Evolutionary conservation across 2,797 vertebrate genomes (phyloP), one percentile per base, ranked within the genome.

Genomic region (Chloroceryle amazona): DNA sequence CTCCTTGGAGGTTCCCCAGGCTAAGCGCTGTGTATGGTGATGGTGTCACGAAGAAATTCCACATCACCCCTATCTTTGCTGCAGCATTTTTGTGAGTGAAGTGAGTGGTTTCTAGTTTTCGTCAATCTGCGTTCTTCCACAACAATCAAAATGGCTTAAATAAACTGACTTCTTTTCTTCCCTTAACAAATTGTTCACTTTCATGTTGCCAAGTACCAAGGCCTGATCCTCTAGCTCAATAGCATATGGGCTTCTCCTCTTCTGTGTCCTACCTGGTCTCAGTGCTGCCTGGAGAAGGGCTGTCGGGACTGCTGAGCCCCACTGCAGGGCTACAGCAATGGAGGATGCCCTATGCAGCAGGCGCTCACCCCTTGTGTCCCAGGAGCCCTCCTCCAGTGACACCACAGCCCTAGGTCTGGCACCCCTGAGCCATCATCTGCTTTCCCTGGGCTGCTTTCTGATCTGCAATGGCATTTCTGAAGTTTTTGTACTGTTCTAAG

Each of bases 351-450:
- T 1, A 0, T 33, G 26, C 26, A 28, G 63, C 7, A 19, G 5
- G 20, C 31, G 15, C 26, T 35, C 0, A 0, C 9, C 13, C 39
- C 3, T 21, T 0, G 0, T 22, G 37, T 3, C 55, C 21, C 41
- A 35, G 12, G 29, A 82, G 31, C 33, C 44, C 41, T 73, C 17
- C 28, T 55, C 44, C 26, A 51, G 82, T 6, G 8, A 5, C 47
- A 44, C 41, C 4, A 3, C 10, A 35, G 42, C 37, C 54, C 29
- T 5, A 4, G 33, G 31, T 31, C 35, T 26, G 29, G n/a, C 29
- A 33, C 11, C 25, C 21, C 44, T 19, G 9, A 81, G 49, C 13
- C 67, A 33, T 44, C 29, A 14, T 65, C 89, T 91, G 66, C 81
- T 33, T 63, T 72, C 39, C 35, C 52, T 44, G 55, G 26, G 2